Conservation (phyloP, 2,888 invertebrate species). For the Aphodius granarius region DNA sequence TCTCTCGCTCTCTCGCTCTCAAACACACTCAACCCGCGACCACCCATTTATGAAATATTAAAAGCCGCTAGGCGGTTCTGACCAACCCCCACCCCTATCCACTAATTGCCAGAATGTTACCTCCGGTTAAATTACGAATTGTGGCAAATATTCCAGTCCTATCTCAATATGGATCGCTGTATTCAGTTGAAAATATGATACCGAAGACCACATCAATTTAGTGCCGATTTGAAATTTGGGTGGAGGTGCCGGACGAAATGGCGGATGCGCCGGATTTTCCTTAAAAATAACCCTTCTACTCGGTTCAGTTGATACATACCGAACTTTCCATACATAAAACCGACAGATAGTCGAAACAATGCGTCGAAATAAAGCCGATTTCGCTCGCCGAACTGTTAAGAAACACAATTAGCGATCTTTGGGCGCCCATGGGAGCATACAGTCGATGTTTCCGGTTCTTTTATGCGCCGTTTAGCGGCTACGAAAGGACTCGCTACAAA, state of each 20-base stretch:
- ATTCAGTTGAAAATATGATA: too few relatives aligned
- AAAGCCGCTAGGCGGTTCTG: neutral
- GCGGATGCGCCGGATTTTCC: too few relatives aligned
- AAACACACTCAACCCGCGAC: neutral
- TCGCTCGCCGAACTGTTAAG: neutral
- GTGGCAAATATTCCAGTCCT: neutral
- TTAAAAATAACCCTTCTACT: neutral
- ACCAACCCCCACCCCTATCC: neutral
- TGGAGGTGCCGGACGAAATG: too few relatives aligned
- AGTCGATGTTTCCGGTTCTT: neutral
- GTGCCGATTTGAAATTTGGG: too few relatives aligned
- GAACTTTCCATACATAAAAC: neutral
- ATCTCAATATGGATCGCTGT: too few relatives aligned
- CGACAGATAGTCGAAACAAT: neutral
- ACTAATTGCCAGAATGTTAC: neutral
- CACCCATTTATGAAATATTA: slow-evolving; percentile 1
- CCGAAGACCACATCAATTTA: too few relatives aligned
- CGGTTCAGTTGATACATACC: neutral
- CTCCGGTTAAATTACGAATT: neutral
- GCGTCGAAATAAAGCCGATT: neutral
- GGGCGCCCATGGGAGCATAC: neutral
- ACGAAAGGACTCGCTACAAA: neutral
- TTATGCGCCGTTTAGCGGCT: neutral
- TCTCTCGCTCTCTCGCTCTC: neutral
- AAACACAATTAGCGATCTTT: slow-evolving; percentile 6